Evolutionary conservation across 2,888 invertebrate species (phyloP), one percentile per base, ranked within the genome.

Genomic region (Cremastinae sp.): DNA sequence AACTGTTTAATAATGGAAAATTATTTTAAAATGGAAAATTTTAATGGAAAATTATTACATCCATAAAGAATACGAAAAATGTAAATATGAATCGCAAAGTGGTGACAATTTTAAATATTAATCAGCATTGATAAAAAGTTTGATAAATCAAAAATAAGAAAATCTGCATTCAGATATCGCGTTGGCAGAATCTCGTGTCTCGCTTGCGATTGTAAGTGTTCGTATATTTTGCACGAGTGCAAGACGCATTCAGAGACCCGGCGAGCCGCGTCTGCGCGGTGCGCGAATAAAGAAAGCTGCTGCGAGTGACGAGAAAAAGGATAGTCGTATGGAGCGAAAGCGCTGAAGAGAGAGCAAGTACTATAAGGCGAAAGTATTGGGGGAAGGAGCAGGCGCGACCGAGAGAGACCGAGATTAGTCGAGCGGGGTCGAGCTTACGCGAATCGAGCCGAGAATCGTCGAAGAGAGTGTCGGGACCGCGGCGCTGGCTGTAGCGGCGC

Each of bases 401-500:
- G 85, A 84, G 77, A 78, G 59, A 74, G 43, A 78, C 75, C 84
- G 84, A 83, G 80, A 73, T 76, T 68, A 65, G 76, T 80, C 85
- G 84, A 77, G 22, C n/a, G 8, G 16, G 43, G 35, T 10, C 76
- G 76, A 65, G 53, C n/a, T 10, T n/a, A 14, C 61, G 55, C 76
- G 76, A 84, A 80, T 79, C 79, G 74, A 73, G 74, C 80, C 84
- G 84, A 83, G 56, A 80, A 78, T 75, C 79, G 41, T 64, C 76
- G 76, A 77, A 53, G 20, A 39, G 55, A 49, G 10, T 59, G 28
- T 77, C 74, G 72, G 58, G 74, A 78, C 56, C 69, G 76, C 76
- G 74, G 65, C 76, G 69, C 59, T 74, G 76, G 72, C 79, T 81
- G 85, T 83, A 81, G 85, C 83, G 85, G 84, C 82, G 84, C 83